Base-by-base conservation (phyloP, 2,888 invertebrate species). In the Linyphia triangularis region DNA sequence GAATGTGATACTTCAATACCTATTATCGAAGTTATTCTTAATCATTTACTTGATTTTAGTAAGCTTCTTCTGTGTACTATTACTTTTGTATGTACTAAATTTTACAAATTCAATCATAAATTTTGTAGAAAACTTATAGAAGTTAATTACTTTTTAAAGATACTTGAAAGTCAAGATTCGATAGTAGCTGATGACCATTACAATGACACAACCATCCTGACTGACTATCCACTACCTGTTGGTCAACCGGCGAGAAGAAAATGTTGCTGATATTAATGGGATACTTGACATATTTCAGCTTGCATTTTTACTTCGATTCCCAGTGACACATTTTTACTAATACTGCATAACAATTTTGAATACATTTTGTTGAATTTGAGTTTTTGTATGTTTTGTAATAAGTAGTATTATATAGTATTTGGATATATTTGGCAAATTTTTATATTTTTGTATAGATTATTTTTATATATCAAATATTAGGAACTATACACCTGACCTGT, bases 111-210 rank as follows among this genome's bases (percentile, higher is more conserved):
- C n/a, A n/a, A n/a, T n/a, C n/a, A n/a, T n/a, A n/a, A n/a, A n/a
- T n/a, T n/a, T n/a, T n/a, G n/a, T n/a, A n/a, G n/a, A n/a, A n/a
- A n/a, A n/a, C n/a, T n/a, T n/a, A n/a, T n/a, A n/a, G n/a, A n/a
- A n/a, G n/a, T n/a, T n/a, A n/a, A n/a, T n/a, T n/a, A n/a, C n/a
- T n/a, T 28, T 51, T 43, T 30, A 37, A 19, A 89, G 89, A 84
- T 89, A 10, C 79, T 89, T 37, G 89, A 89, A 79, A 84, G 79
- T 67, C 89, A 89, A 73, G 89, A 89, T 63, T 89, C 89, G 4
- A 73, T 89, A 16, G 72, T 79, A 4, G 83, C 84, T 22, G 89
- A 89, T 59, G 89, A 89, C 13, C 72, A 59, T 28, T 70, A 69
- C 69, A 59, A 65, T 33, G 89, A 89, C 24, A 72, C 72, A 13